Percentiles rank a stretch among this genome's conserved stretches.
Evolutionary conservation across 2,888 invertebrate species (phyloP).

Genomic region (Pseudanteris insignis): DNA sequence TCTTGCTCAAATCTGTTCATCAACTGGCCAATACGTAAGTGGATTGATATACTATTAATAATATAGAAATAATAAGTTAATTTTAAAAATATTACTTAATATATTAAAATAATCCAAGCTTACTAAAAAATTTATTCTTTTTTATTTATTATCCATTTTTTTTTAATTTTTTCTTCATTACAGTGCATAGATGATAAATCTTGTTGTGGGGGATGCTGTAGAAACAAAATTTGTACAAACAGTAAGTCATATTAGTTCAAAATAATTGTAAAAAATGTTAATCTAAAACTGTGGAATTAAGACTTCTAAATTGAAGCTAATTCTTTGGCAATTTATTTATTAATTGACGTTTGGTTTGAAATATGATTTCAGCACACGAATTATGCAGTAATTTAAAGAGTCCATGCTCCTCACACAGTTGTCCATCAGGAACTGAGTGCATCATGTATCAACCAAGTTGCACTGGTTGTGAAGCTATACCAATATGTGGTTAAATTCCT

Average conservation of each 20-base stretch:
- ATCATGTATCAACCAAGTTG: slow-evolving; percentile 39
- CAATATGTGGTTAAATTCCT: slow-evolving; percentile 26
- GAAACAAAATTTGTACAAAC: slow-evolving; percentile 68
- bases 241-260: slow-evolving; percentile 59
- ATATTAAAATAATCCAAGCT: too few species aligned
- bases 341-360: neutral
- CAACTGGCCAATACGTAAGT: slow-evolving; percentile 43
- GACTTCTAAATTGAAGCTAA: neutral
- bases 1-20: slow-evolving; percentile 40
- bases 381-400: slow-evolving; percentile 27
- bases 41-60: too few species aligned
- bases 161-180: too few species aligned
- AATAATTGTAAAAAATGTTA: too few species aligned
- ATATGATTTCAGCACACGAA: slow-evolving; percentile 26
- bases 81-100: too few species aligned
- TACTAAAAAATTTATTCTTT: too few species aligned
- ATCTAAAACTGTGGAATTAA: too few species aligned
- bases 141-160: too few species aligned
- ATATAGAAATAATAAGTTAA: too few species aligned
- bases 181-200: slow-evolving; percentile 69
- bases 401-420: slow-evolving; percentile 29
- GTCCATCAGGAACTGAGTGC: slow-evolving; percentile 31
- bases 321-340: neutral
- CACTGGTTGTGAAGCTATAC: slow-evolving; percentile 37
- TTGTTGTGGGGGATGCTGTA: slow-evolving; percentile 73